These are phyloP conservation scores for Cyanoramphus novaezelandiae DNA, from an alignment of 2,113 vertebrate genomes.

Conservation along the genomic window DNA sequence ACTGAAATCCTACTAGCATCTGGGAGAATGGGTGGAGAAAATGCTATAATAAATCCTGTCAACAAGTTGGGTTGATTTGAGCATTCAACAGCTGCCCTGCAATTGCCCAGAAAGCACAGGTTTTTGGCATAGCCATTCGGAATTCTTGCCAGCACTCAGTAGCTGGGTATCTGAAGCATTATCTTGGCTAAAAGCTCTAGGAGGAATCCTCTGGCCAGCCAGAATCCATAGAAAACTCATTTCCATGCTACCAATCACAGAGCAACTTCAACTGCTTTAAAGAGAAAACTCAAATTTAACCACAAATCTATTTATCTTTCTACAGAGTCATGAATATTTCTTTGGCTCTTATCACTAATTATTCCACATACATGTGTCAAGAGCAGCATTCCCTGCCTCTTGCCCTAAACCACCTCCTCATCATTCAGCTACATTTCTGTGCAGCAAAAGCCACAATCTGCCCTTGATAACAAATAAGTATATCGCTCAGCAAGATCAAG, in stretches of 20 bases:
- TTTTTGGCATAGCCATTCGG: conserved; percentile 12
- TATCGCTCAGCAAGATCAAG: conserved; percentile 47
- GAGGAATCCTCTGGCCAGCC: neutral
- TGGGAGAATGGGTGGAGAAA: neutral
- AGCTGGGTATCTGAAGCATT: conserved; percentile 15
- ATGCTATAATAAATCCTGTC: neutral
- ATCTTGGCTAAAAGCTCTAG: conserved; percentile 43
- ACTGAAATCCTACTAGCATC: neutral
- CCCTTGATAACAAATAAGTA: conserved; percentile 45
- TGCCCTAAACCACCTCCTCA: conserved; percentile 28
- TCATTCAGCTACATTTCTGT: conserved; percentile 15
- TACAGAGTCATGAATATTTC: conserved; percentile 57
- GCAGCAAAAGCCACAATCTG: conserved; percentile 29
- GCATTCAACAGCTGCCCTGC: conserved; percentile 30
- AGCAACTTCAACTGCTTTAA: conserved; percentile 27
- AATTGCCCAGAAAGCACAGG: conserved; percentile 33
- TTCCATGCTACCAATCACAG: conserved; percentile 49
- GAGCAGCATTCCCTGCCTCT: conserved; percentile 27
- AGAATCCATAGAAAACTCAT: conserved; percentile 53
- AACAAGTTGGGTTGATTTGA: neutral
- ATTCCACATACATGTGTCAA: conserved; percentile 33
- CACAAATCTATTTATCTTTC: conserved; percentile 65
- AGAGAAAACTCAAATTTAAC: conserved; percentile 56
- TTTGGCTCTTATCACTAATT: conserved; percentile 60
- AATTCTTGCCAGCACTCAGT: conserved; percentile 37